phyloP scores from a whole-genome alignment of 2,797 vertebrate species.

The Podarcis lilfordi region DNA sequence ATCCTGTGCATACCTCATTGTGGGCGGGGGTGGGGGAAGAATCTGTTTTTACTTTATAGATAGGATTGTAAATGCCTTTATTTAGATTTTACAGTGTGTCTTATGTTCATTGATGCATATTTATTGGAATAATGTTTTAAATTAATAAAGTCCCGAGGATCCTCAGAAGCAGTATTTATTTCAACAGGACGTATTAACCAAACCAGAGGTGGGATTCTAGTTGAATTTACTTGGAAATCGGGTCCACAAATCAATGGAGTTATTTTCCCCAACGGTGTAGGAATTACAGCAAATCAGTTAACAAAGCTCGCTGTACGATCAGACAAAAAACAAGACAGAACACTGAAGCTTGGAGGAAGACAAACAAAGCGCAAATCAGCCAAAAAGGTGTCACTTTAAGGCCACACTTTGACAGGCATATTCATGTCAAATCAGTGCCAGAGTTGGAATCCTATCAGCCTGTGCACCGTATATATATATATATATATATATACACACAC shows the following conservation, averaged over 20 bases:
- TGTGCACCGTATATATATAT: not conserved
- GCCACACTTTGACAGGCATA: not conserved
- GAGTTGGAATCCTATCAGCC: not conserved
- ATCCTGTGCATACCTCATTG: conserved; percentile 62
- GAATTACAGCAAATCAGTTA: not conserved
- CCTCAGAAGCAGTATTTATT: conserved; percentile 59
- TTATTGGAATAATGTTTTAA: conserved; percentile 83
- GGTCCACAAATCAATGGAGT: not conserved
- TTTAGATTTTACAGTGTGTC: conserved; percentile 75
- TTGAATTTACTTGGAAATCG: not conserved
- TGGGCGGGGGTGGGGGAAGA: conserved; percentile 18
- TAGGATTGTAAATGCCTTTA: conserved; percentile 71
- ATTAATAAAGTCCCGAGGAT: conserved; percentile 81
- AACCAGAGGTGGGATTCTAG: not conserved
- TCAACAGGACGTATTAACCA: conserved; percentile 14
- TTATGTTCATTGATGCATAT: conserved; percentile 79
- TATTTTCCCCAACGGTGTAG: not conserved
- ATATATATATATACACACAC: no score
- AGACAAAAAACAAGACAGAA: not conserved
- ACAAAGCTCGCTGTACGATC: not conserved
- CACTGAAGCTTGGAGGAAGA: no score
- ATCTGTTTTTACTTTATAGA: conserved; percentile 64
- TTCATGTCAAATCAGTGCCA: not conserved
- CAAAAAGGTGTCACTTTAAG: not conserved
- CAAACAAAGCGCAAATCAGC: not conserved